Percentiles rank a stretch among this genome's conserved stretches.
Evolutionary conservation across 2,888 invertebrate genomes (phyloP).

Genomic region (Orchestes rusci): DNA sequence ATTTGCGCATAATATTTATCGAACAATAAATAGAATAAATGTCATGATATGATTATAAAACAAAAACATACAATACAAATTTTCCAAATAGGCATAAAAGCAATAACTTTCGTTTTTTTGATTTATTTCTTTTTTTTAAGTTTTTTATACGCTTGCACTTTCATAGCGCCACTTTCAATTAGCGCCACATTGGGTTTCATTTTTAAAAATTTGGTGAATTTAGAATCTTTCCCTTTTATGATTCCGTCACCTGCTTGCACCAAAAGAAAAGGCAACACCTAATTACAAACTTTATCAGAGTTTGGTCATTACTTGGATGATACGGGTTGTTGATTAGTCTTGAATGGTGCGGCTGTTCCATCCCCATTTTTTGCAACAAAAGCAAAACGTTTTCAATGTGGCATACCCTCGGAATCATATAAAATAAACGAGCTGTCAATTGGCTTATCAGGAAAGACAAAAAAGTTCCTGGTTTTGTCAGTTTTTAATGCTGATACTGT

Average conservation of each 20-base stretch:
- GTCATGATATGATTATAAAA: too few relatives aligned
- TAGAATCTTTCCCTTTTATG: constrained; percentile 2
- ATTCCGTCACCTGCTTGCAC: not conserved
- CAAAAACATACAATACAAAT: too few relatives aligned
- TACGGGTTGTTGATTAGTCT: not conserved
- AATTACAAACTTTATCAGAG: not conserved
- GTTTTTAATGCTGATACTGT: not conserved
- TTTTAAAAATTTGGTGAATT: not conserved
- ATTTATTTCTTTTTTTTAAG: not conserved
- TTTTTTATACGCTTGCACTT: constrained; percentile 1
- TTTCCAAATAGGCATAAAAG: not conserved
- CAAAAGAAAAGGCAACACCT: constrained; percentile 1
- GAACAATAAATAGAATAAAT: too few relatives aligned
- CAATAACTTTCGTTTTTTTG: not conserved
- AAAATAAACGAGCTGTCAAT: constrained; percentile 1
- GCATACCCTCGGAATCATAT: constrained; percentile 1
- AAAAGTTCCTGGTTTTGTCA: not conserved
- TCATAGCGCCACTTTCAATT: not conserved
- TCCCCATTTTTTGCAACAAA: not conserved
- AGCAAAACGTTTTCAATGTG: not conserved
- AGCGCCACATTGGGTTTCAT: constrained; percentile 3
- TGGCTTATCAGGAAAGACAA: constrained; percentile 1
- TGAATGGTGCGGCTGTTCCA: not conserved
- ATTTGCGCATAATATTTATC: too few relatives aligned
- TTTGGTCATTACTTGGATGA: not conserved